phyloP scores from a whole-genome alignment of 2,113 vertebrate species.

The Bubo blakistoni region DNA sequence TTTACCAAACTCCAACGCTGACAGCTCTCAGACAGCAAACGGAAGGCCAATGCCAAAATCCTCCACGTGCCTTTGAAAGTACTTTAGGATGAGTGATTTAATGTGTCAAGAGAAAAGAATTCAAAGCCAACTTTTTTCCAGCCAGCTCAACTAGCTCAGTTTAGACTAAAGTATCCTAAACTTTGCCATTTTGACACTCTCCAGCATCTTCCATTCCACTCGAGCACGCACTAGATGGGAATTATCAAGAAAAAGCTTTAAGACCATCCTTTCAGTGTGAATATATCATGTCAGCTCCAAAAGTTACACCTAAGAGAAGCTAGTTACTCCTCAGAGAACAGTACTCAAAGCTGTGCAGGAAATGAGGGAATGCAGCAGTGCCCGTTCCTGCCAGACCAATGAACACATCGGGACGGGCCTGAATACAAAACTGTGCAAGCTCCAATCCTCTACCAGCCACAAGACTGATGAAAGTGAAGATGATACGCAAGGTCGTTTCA shows the following conservation, averaged over 20 bases:
- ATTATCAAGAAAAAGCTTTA: background rate
- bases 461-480: background rate
- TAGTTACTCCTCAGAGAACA: background rate
- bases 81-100: background rate
- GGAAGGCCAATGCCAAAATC: background rate
- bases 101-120: background rate
- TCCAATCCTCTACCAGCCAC: background rate
- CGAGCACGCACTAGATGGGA: fast-evolving
- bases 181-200: background rate
- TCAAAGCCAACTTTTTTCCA: background rate
- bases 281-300: background rate
- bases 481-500: background rate
- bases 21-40: too few relatives aligned
- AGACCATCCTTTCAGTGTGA: background rate
- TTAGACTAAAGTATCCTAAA: background rate
- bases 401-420: background rate
- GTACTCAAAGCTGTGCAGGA: background rate
- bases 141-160: background rate
- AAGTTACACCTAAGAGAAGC: background rate
- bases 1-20: too few relatives aligned
- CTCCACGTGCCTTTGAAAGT: background rate
- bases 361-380: background rate
- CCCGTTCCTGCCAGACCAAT: background rate
- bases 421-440: background rate
- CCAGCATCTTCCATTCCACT: background rate